Percentiles rank a stretch among this genome's conserved stretches.
Conservation (phyloP, 2,888 invertebrate genomes). For the Scaptomyza cyrtandrae region DNA sequence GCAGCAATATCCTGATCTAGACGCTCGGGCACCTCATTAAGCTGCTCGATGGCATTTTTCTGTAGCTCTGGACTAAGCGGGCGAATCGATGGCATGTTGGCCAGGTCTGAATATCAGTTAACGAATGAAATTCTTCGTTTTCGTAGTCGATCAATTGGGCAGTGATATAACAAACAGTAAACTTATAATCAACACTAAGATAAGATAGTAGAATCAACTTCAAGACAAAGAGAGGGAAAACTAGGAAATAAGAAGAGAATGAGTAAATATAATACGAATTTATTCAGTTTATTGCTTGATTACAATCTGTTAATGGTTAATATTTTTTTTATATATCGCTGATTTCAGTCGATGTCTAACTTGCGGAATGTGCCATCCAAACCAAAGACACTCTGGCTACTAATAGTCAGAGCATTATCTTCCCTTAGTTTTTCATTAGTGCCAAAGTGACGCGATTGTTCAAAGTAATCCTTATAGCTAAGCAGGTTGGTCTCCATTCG, state of each 20-base stretch:
- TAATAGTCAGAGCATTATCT: constrained; percentile 2
- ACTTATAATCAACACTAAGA: constrained; percentile 16
- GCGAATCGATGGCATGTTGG: constrained; percentile 56
- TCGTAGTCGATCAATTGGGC: background rate
- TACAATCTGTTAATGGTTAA: background rate
- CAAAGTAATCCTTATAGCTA: constrained; percentile 78
- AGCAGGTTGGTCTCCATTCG: constrained; percentile 80
- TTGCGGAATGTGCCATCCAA: constrained; percentile 50
- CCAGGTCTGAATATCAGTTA: constrained; percentile 12
- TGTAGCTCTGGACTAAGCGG: constrained; percentile 64
- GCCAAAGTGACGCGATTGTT: constrained; percentile 78
- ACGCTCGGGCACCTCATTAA: constrained; percentile 84
- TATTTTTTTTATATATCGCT: background rate
- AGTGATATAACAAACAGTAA: background rate
- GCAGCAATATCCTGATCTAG: constrained; percentile 80
- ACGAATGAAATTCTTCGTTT: constrained; percentile 22
- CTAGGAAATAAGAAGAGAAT: background rate
- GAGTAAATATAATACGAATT: background rate
- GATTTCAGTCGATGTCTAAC: constrained; percentile 47
- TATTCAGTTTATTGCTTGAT: constrained; percentile 28
- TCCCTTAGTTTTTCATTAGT: constrained; percentile 78
- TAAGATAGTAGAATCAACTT: constrained; percentile 29
- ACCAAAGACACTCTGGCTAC: constrained; percentile 39
- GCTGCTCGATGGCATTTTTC: constrained; percentile 83
- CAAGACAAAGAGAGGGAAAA: background rate